phyloP scores from a whole-genome alignment of 2,797 vertebrate genomes.

The Dendrocincla fuliginosa region DNA sequence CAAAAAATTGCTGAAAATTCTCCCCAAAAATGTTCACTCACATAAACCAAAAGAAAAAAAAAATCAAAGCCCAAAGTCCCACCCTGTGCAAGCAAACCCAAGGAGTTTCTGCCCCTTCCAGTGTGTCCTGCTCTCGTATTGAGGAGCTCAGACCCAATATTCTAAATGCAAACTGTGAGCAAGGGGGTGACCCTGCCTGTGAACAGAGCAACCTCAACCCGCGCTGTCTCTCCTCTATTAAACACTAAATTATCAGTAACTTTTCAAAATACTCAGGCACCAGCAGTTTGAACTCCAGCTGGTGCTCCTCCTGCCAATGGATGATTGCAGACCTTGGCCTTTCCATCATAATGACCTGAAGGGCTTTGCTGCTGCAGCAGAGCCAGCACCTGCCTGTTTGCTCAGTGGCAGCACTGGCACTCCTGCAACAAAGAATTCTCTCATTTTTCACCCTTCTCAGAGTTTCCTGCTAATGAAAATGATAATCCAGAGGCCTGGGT shows the following conservation, averaged over 20 bases:
- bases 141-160: background rate
- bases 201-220: background rate
- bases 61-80: background rate
- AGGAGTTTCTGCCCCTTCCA: background rate
- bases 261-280: background rate
- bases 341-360: slow-evolving; percentile 1
- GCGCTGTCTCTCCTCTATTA: background rate
- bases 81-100: background rate
- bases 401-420: background rate
- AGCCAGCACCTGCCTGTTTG: slow-evolving; percentile 46
- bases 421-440: background rate
- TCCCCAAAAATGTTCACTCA: background rate
- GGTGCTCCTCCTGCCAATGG: background rate
- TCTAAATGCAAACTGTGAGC: background rate
- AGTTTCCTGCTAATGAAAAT: slow-evolving; percentile 8
- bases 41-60: background rate
- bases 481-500: background rate
- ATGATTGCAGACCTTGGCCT: background rate
- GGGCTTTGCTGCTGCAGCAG: slow-evolving; percentile 5
- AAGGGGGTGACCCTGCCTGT: background rate
- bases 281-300: slow-evolving; percentile 8
- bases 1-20: background rate
- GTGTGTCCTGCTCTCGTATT: fast-evolving
- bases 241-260: background rate
- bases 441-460: slow-evolving; percentile 49